Evolutionary conservation across 2,888 invertebrate species (phyloP).

Genomic region (Spodoptera exigua): DNA sequence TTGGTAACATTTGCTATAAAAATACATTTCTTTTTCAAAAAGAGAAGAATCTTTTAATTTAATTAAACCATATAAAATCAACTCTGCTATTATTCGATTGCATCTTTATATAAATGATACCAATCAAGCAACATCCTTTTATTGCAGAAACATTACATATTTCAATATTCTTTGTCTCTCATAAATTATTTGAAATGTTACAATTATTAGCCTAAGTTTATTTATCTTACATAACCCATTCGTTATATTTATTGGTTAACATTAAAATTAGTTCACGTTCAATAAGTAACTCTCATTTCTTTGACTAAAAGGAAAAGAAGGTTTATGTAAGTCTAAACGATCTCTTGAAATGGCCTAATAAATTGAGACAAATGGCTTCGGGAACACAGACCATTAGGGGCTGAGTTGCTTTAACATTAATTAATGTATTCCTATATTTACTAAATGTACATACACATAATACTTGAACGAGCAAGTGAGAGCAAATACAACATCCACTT

Average conservation of each 20-base stretch:
- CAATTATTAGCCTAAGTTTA: conserved; percentile 18
- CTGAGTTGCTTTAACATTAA: conserved; percentile 16
- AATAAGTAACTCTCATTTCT: background rate
- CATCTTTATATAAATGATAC: conserved; percentile 13
- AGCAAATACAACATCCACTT: conserved; percentile 35
- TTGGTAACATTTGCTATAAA: conserved; percentile 11
- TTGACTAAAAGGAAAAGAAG: conserved; percentile 6
- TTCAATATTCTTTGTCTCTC: conserved; percentile 16
- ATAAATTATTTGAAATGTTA: conserved; percentile 5
- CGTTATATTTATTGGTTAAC: conserved; percentile 11
- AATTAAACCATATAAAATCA: too few species aligned
- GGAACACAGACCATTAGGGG: conserved; percentile 22
- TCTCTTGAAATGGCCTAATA: conserved; percentile 11
- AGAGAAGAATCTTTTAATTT: too few species aligned
- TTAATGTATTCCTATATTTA: conserved; percentile 1
- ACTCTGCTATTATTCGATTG: too few species aligned
- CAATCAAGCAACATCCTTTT: conserved; percentile 23
- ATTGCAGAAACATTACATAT: conserved; percentile 8
- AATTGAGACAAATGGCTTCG: conserved; percentile 39
- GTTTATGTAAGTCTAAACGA: conserved; percentile 10
- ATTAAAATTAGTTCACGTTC: too few species aligned
- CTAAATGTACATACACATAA: conserved; percentile 17
- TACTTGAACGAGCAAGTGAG: conserved; percentile 16
- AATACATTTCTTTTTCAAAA: too few species aligned
- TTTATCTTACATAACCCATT: conserved; percentile 9